phyloP scores from a whole-genome alignment of 2,888 invertebrate genomes.

The Oasisia sp. region DNA sequence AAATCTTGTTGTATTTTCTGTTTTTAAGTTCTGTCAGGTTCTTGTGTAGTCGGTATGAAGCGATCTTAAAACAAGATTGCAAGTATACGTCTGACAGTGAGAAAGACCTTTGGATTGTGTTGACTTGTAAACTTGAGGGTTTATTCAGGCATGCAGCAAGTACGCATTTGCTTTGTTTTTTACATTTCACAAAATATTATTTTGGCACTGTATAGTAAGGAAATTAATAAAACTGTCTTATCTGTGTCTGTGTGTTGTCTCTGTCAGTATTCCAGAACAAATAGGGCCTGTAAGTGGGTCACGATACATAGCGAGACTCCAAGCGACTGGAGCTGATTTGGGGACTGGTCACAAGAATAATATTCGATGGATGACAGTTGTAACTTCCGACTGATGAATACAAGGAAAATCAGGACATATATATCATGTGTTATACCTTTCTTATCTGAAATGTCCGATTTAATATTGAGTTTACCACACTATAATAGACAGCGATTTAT shows the following conservation, averaged over 20 bases:
- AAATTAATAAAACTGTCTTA: constrained; percentile 17
- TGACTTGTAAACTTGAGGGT: background rate
- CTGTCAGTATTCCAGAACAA: background rate
- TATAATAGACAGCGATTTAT: too few relatives aligned
- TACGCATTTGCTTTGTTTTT: background rate
- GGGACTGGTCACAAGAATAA: too few relatives aligned
- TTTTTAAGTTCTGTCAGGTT: background rate
- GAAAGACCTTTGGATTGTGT: background rate
- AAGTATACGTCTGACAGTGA: background rate
- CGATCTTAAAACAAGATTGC: background rate
- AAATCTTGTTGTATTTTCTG: background rate
- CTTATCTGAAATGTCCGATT: too few relatives aligned
- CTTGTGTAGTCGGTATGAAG: background rate
- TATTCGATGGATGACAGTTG: too few relatives aligned
- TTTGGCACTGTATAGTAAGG: constrained; percentile 13
- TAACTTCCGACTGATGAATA: too few relatives aligned
- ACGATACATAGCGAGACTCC: too few relatives aligned
- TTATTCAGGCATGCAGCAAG: background rate
- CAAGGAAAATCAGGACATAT: too few relatives aligned
- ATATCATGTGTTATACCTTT: too few relatives aligned
- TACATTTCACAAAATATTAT: background rate
- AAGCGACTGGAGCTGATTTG: too few relatives aligned
- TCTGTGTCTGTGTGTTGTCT: background rate
- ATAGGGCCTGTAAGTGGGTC: too few relatives aligned
- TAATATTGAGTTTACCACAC: too few relatives aligned